Conservation (phyloP, 2,888 invertebrate species). For the Liopterus haemorrhoidalis region DNA sequence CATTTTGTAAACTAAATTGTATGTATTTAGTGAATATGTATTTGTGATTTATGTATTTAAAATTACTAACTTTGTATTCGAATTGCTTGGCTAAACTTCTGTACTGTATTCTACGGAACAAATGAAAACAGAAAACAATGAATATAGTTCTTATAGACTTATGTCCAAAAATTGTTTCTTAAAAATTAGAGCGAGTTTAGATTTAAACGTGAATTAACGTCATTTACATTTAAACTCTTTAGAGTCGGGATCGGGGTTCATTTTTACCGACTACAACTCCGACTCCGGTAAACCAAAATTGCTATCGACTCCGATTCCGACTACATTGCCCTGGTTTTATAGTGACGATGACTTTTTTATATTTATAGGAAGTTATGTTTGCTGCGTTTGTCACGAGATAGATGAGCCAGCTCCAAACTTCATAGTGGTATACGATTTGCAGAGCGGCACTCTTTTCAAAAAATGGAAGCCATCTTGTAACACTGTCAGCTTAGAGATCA, state of each 20-base stretch:
- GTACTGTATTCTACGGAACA: too few relatives aligned
- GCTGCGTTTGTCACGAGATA: slow-evolving; percentile 63
- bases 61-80: too few relatives aligned
- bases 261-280: too few relatives aligned
- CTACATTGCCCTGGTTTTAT: too few relatives aligned
- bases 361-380: slow-evolving; percentile 60
- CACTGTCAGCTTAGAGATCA: slow-evolving; percentile 79
- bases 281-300: too few relatives aligned
- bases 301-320: too few relatives aligned
- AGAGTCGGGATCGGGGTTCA: slow-evolving; percentile 2
- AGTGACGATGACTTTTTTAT: too few relatives aligned
- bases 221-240: neutral
- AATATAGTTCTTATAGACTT: slow-evolving; percentile 1
- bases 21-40: too few relatives aligned
- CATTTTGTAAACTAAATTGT: too few relatives aligned
- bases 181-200: slow-evolving; percentile 2
- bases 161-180: neutral
- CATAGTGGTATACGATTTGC: slow-evolving; percentile 84
- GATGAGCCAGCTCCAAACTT: slow-evolving; percentile 80
- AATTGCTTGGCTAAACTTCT: too few relatives aligned
- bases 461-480: slow-evolving; percentile 85
- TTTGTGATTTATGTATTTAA: too few relatives aligned
- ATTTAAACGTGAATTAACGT: neutral
- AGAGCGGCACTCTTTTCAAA: slow-evolving; percentile 84
- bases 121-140: neutral